phyloP scores from a whole-genome alignment of 1,140 invertebrate genomes.

The Paracyclopina nana region DNA sequence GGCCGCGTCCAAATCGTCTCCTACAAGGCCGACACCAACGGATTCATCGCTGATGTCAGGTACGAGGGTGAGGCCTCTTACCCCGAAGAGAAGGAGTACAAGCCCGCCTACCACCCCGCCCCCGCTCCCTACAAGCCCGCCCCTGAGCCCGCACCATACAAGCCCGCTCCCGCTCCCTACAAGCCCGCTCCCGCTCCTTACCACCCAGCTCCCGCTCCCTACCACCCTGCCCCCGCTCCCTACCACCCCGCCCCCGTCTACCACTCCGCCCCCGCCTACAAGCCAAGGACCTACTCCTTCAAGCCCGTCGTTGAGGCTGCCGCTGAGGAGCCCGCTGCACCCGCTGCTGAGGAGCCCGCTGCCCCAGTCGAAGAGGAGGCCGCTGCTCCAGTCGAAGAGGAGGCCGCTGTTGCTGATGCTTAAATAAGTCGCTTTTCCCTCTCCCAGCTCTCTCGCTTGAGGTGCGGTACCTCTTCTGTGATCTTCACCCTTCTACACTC shows the following conservation, averaged over 20 bases:
- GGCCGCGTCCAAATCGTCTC: slow-evolving; percentile 19
- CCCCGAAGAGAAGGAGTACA: slow-evolving; percentile 11
- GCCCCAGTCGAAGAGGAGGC: too few relatives aligned
- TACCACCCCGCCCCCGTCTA: slow-evolving; percentile 14
- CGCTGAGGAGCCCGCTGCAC: too few relatives aligned
- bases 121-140: slow-evolving; percentile 7
- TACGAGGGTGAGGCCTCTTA: slow-evolving; percentile 18
- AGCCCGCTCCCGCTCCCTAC: slow-evolving; percentile 13
- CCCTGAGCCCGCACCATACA: slow-evolving; percentile 5
- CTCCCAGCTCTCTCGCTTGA: too few relatives aligned
- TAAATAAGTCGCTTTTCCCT: too few relatives aligned
- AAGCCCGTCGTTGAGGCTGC: too few relatives aligned
- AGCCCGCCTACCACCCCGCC: not conserved
- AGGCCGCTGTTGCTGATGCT: too few relatives aligned
- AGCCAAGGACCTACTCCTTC: too few relatives aligned
- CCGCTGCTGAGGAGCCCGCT: too few relatives aligned
- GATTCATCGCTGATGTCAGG: slow-evolving; percentile 18
- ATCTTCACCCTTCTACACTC: too few relatives aligned
- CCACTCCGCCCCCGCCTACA: not conserved
- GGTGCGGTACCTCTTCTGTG: too few relatives aligned
- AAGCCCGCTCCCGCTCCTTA: slow-evolving; percentile 13
- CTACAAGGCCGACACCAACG: slow-evolving; percentile 19
- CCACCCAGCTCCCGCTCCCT: slow-evolving; percentile 13
- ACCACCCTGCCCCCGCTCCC: slow-evolving; percentile 12
- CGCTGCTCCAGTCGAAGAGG: too few relatives aligned